Percentiles rank a stretch among this genome's conserved stretches.
Evolutionary conservation across 2,797 vertebrate species (phyloP).

Genomic region (Enteromius afrohamiltoni): DNA sequence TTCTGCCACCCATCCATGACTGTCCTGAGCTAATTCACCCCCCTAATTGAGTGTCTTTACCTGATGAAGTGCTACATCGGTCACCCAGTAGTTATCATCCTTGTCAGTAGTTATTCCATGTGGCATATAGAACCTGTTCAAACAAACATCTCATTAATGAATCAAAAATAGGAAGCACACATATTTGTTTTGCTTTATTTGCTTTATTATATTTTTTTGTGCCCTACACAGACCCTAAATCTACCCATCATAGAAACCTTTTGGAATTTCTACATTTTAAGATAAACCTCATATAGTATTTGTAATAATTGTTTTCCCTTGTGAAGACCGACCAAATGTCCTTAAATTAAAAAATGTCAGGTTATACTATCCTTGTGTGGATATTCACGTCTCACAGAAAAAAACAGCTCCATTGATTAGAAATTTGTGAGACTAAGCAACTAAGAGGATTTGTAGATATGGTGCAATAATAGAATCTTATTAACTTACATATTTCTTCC

Average conservation of each 20-base stretch:
- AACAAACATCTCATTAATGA: not conserved
- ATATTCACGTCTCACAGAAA: too few species aligned
- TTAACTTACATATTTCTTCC: slow-evolving; percentile 88
- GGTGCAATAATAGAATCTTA: not conserved
- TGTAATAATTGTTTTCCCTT: too few species aligned
- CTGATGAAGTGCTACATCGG: slow-evolving; percentile 98
- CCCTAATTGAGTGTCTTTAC: slow-evolving; percentile 68
- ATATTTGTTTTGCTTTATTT: too few species aligned
- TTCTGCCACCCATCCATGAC: not conserved
- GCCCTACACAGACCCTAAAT: too few species aligned
- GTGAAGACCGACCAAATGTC: too few species aligned
- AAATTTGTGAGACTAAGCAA: not conserved
- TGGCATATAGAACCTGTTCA: slow-evolving; percentile 92
- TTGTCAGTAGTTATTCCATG: slow-evolving; percentile 92
- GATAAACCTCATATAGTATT: too few species aligned
- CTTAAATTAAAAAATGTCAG: too few species aligned
- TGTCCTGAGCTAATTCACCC: too few species aligned
- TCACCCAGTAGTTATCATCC: slow-evolving; percentile 93
- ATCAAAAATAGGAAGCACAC: not conserved
- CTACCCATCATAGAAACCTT: too few species aligned
- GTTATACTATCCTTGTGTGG: too few species aligned
- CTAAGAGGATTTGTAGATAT: not conserved
- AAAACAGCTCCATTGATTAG: not conserved
- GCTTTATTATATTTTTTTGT: too few species aligned
- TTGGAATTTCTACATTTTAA: too few species aligned